Conservation (phyloP, 2,888 invertebrate species). For the Eustalomyia histrio region DNA sequence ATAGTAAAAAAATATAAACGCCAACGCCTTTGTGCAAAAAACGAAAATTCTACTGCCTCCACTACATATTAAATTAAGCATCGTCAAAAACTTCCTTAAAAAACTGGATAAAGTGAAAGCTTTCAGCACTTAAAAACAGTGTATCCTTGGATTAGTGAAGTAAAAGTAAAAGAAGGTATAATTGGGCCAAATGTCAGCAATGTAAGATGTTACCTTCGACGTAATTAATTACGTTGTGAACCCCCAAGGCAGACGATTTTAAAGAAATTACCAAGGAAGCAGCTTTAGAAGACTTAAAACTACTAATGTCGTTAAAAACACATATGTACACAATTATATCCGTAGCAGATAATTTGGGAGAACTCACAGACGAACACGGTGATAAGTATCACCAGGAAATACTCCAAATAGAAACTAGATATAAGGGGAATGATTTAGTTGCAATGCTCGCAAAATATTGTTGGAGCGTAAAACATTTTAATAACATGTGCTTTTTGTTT, state of each 20-base stretch:
- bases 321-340: background rate
- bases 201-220: background rate
- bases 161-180: background rate
- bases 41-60: conserved; percentile 1
- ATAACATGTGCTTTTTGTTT: no score
- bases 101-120: background rate
- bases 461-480: background rate
- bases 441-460: conserved; percentile 1
- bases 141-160: background rate
- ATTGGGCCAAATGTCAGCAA: background rate
- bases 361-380: background rate
- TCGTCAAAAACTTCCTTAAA: no score
- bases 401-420: no score
- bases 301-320: background rate
- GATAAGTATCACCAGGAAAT: no score
- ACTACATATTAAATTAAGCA: background rate
- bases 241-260: background rate
- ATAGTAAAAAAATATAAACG: background rate
- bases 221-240: background rate
- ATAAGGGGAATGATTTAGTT: background rate
- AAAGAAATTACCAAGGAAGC: background rate
- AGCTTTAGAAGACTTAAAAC: background rate
- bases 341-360: background rate
- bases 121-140: background rate
- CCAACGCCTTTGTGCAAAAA: background rate